Conservation (phyloP, 2,113 vertebrate genomes). For the Chauna torquata region DNA sequence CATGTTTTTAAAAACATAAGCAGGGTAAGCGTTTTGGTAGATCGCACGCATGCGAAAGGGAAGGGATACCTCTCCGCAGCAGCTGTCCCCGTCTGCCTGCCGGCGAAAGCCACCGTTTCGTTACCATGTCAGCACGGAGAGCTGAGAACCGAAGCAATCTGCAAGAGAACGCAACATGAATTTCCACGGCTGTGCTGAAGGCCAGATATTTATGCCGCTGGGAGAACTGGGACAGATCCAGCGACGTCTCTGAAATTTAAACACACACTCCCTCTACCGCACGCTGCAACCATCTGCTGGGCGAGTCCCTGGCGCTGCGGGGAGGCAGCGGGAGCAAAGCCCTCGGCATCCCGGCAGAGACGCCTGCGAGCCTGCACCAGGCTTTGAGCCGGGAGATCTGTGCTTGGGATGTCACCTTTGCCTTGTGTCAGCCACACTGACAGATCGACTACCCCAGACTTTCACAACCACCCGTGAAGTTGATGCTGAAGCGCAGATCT, state of each 20-base stretch:
- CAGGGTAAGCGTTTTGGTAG: too few species aligned
- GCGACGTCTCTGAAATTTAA: constrained; percentile 34
- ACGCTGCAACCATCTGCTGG: neutral
- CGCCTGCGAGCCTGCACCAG: neutral
- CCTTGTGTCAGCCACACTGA: neutral
- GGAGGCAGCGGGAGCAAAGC: neutral
- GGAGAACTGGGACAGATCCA: constrained; percentile 36
- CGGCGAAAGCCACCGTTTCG: neutral
- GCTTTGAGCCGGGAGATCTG: neutral
- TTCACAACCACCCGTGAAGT: neutral
- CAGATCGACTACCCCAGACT: neutral
- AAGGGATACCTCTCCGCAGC: constrained; percentile 71
- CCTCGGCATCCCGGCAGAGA: neutral
- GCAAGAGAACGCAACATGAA: constrained; percentile 28
- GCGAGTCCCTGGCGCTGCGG: rapidly evolving
- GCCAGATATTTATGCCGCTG: constrained; percentile 46
- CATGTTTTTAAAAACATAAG: rapidly evolving
- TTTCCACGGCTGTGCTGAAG: constrained; percentile 16
- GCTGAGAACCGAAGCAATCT: neutral
- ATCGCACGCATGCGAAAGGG: neutral
- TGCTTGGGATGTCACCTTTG: neutral
- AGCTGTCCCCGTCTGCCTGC: constrained; percentile 50
- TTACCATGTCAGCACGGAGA: constrained; percentile 42
- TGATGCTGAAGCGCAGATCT: neutral
- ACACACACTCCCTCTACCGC: constrained; percentile 25